Conservation (phyloP, 2,888 invertebrate genomes). For the Caenorhabditis doughertyi region DNA sequence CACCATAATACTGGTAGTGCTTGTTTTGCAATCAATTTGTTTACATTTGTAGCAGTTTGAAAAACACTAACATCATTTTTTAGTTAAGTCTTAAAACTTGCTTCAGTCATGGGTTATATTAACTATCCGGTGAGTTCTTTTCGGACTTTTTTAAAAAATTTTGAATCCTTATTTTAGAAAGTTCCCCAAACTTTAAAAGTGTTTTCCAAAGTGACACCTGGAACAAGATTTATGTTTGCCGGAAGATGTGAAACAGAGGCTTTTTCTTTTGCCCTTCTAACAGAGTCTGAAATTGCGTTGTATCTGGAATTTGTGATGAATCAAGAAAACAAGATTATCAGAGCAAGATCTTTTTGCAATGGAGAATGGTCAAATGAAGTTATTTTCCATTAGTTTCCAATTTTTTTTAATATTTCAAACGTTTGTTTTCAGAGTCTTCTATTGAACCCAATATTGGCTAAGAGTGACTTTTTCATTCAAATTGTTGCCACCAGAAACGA, state of each 20-base stretch:
- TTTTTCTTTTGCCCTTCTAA: constrained; percentile 32
- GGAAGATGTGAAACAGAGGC: constrained; percentile 31
- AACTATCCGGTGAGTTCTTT: constrained; percentile 27
- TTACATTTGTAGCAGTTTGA: not conserved
- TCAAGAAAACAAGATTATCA: constrained; percentile 2
- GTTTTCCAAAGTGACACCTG: constrained; percentile 17
- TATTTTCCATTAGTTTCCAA: not conserved
- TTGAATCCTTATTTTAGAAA: no score
- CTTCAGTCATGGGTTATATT: constrained; percentile 31
- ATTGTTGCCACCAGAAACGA: not conserved
- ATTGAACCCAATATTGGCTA: constrained; percentile 16
- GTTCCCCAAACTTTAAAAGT: constrained; percentile 51
- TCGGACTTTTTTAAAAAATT: not conserved
- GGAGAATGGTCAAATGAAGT: constrained; percentile 37
- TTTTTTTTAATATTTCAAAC: not conserved
- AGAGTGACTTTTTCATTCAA: constrained; percentile 30
- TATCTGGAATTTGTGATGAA: constrained; percentile 29
- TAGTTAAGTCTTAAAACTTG: not conserved
- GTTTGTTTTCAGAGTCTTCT: not conserved
- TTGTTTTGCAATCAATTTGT: constrained; percentile 1
- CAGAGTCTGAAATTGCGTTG: not conserved
- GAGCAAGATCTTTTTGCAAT: constrained; percentile 29
- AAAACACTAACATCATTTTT: not conserved
- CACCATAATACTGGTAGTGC: not conserved
- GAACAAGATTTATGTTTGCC: constrained; percentile 38